phyloP scores from a whole-genome alignment of 2,888 invertebrate species.

The Odontomyia ornata region DNA sequence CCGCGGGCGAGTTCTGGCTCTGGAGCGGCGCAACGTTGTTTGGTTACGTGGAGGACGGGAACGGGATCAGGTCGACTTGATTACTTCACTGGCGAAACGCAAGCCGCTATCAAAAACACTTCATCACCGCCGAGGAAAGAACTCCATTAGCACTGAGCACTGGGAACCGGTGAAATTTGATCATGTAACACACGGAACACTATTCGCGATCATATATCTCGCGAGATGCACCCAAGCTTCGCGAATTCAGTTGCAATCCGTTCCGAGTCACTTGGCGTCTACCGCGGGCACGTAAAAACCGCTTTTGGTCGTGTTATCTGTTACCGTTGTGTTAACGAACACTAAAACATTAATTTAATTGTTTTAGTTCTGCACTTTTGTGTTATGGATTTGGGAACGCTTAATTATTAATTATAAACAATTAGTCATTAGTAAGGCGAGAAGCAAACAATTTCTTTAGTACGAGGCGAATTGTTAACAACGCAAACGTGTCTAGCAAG shows the following conservation, averaged over 20 bases:
- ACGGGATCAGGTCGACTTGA: constrained; percentile 28
- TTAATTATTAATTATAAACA: not conserved
- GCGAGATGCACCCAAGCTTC: not conserved
- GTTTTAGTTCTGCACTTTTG: too few species aligned
- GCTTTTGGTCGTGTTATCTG: not conserved
- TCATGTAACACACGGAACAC: constrained; percentile 8
- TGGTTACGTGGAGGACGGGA: constrained; percentile 18
- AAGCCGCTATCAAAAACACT: not conserved
- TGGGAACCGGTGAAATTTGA: constrained; percentile 12
- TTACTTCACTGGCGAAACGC: constrained; percentile 21
- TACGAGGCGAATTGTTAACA: not conserved
- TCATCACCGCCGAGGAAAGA: not conserved
- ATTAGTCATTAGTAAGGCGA: not conserved
- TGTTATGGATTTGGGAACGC: too few species aligned
- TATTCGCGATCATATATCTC: constrained; percentile 2
- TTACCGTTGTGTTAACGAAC: not conserved
- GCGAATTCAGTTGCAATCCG: not conserved
- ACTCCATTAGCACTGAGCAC: constrained; percentile 3
- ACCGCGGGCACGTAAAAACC: not conserved
- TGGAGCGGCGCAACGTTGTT: not conserved
- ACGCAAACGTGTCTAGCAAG: constrained; percentile 22
- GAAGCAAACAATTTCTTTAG: not conserved
- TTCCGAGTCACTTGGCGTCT: constrained; percentile 4
- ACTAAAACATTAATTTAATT: not conserved
- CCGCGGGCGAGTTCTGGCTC: constrained; percentile 11